A percentile compares a stretch with the other conserved stretches of the same genome.
Evolutionary conservation across 2,888 invertebrate genomes (phyloP).

Genomic region (Onthophagus sagittarius): DNA sequence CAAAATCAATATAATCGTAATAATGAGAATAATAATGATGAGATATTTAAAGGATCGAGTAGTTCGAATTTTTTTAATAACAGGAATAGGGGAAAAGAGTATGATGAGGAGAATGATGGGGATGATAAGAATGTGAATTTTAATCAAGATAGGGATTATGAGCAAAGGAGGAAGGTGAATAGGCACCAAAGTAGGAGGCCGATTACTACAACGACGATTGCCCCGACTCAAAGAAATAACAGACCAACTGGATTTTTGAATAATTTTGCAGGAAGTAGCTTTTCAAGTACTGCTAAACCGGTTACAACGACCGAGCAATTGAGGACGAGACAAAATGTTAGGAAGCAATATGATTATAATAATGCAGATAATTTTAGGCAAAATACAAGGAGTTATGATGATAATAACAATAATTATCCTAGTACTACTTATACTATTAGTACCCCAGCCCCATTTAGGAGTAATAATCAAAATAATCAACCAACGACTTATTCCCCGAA

Average conservation of each 20-base stretch:
- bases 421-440: conserved; percentile 40
- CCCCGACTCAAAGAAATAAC: conserved; percentile 41
- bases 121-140: conserved; percentile 50
- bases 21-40: conserved; percentile 46
- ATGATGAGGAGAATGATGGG: conserved; percentile 47
- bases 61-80: conserved; percentile 74
- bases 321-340: conserved; percentile 23
- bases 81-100: conserved; percentile 58
- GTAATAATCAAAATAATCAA: conserved; percentile 36
- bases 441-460: conserved; percentile 46
- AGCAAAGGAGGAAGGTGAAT: conserved; percentile 46
- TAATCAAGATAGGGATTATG: conserved; percentile 45
- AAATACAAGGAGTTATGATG: conserved; percentile 22
- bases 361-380: conserved; percentile 39
- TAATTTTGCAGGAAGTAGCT: conserved; percentile 50
- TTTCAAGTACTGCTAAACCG: conserved; percentile 51
- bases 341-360: conserved; percentile 31
- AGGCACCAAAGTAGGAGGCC: conserved; percentile 42
- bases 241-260: conserved; percentile 45
- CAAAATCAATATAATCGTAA: conserved; percentile 38
- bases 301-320: conserved; percentile 33
- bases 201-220: conserved; percentile 19
- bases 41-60: conserved; percentile 66
- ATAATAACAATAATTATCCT: conserved; percentile 26
- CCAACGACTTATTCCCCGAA: conserved; percentile 31